These are phyloP conservation scores for Mizuhopecten yessoensis DNA, from an alignment of 1,140 invertebrate species.

Conservation along the genomic window DNA sequence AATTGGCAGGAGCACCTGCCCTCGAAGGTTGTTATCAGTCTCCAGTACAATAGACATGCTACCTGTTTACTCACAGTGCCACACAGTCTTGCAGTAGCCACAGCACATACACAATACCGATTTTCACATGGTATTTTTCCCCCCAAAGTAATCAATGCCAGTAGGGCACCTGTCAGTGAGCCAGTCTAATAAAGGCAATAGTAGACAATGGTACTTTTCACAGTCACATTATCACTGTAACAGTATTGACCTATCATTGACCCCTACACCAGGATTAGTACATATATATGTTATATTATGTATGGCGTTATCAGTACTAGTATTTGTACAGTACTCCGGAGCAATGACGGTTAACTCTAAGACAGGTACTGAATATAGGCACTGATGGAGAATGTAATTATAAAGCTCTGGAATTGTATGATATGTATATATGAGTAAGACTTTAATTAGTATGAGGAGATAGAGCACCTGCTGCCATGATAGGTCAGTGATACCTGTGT, in stretches of 20 bases:
- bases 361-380: background rate
- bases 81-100: background rate
- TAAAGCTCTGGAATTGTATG: background rate
- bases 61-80: background rate
- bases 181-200: background rate
- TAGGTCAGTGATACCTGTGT: background rate
- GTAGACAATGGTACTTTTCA: background rate
- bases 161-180: background rate
- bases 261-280: background rate
- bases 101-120: background rate
- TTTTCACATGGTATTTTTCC: background rate
- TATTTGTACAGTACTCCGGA: background rate
- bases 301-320: background rate
- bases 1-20: constrained; percentile 15
- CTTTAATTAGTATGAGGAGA: background rate
- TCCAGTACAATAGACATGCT: constrained; percentile 3
- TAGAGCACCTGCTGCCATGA: background rate
- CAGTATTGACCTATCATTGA: background rate
- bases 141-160: background rate
- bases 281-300: too few species aligned
- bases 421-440: background rate
- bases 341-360: background rate
- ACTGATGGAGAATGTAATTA: background rate
- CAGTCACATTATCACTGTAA: background rate
- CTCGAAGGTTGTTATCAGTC: background rate